Evolutionary conservation across 2,888 invertebrate species (phyloP), one percentile per base, ranked within the genome.

Genomic region (Drosophila borborema): DNA sequence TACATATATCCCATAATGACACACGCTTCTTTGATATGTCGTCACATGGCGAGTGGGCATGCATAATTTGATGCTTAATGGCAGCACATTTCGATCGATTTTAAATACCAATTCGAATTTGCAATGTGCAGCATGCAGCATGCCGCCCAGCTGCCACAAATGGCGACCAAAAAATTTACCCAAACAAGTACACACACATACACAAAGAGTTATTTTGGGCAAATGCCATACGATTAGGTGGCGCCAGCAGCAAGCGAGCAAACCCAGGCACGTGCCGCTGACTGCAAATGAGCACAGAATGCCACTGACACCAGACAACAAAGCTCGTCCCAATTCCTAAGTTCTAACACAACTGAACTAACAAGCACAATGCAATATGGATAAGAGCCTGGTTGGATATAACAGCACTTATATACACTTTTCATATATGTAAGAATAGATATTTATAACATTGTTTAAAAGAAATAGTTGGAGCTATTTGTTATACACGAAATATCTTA

Each of bases 41-140:
- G 80, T 86, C 72, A 82, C 70, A 71, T 72, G 78, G 75, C 73
- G 90, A 86, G 86, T 90, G 86, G 86, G 86, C 86, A 90, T 86
- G 89, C 89, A 86, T 90, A 86, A 86, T 90, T 82, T 71, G 86
- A 62, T 69, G 61, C 67, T 72, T 86, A 89, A 86, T 86, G 90
- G 75, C 72, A 31, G 40, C 18, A 64, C 77, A 77, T 79, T 63
- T 71, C 74, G 64, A 88, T 87, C 88, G 90, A 84, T 84, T 73
- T 49, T 10, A 66, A 41, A 56, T 68, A 75, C 51, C 67, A 72
- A 59, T 72, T 74, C 74, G 55, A 28, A 82, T 82, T 77, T 72
- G 84, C 45, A 41, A 9, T 1, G n/a, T 43, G 41, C 67, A 59
- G 16, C 43, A 38, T 43, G 55, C 68, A 34, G 2, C 38, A 16